Base-by-base conservation (phyloP, 2,113 vertebrate species). In the Ochotona princeps region DNA sequence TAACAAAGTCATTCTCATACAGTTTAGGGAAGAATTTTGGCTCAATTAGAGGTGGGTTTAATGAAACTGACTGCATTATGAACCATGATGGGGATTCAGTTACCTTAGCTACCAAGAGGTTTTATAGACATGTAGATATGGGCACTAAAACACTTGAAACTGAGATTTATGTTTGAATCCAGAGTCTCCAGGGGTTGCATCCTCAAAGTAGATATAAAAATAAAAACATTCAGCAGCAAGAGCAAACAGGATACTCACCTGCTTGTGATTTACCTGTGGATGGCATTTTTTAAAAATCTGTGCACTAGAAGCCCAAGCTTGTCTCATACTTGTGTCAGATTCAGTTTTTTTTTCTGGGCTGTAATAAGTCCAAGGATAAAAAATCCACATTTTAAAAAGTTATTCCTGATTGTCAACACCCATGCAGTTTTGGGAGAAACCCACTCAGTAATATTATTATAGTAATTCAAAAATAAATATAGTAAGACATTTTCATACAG, bases 1-100 rank as follows among this genome's bases (percentile, higher is more conserved):
- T 90, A 75, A 80, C 87, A 74, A 89, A 67, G 73, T 57, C 23
- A 63, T 49, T 78, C 28, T 18, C 74, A n/a, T 11, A 63, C 47
- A 79, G 44, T 21, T 21, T 79, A 75, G 80, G 35, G 18, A 83
- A 89, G 38, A 57, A 6, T 49, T 57, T 87, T 61, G 20, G 15
- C 79, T 25, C 17, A 89, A 32, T 69, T 72, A 76, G 11, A 82
- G 23, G 23, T 72, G 4, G 32, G 65, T 57, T 87, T 60, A 94
- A 90, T 88, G 8, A 75, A 90, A 81, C 26, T 63, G 72, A 87
- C 38, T 92, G 84, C 67, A 35, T 81, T 92, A 17, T 70, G 49
- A 92, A 87, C 66, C 20, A 61, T 80, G 32, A 60, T 92, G n/a
- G 57, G 8, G 3, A 67, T 82, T 89, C 28, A 74, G 6, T 11